Percentiles rank a stretch among this genome's conserved stretches.
Evolutionary conservation across 2,888 invertebrate genomes (phyloP).

Genomic region (Helobdella robusta): DNA sequence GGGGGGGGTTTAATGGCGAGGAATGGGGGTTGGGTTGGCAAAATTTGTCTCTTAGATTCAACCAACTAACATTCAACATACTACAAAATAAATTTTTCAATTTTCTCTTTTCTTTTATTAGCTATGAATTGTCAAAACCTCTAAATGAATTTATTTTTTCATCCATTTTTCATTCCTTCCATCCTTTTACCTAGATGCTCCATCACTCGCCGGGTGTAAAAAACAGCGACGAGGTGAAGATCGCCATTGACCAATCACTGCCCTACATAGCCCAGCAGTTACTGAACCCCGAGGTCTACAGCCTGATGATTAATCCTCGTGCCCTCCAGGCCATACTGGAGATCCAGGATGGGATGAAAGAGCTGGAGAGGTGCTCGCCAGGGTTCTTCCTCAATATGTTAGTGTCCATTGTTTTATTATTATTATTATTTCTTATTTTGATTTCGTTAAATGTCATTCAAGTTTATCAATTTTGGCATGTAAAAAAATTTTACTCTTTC

Average conservation of each 20-base stretch:
- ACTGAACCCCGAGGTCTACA: conserved; percentile 76
- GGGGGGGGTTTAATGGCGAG: not conserved
- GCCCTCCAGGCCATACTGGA: conserved; percentile 84
- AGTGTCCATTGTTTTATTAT: conserved; percentile 10
- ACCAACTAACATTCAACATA: too few relatives aligned
- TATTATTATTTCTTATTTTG: too few relatives aligned
- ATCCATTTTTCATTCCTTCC: not conserved
- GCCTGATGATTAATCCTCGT: conserved; percentile 81
- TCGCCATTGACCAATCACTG: not conserved
- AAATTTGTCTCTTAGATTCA: not conserved
- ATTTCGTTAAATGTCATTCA: too few relatives aligned
- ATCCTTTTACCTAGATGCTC: not conserved
- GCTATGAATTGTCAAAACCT: too few relatives aligned
- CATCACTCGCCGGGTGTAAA: conserved; percentile 10
- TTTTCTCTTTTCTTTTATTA: too few relatives aligned
- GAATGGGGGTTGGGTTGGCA: not conserved
- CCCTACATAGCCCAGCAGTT: conserved; percentile 51
- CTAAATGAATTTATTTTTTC: too few relatives aligned
- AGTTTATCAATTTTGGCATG: too few relatives aligned
- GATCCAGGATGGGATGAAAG: conserved; percentile 86
- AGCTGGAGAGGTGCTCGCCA: conserved; percentile 76
- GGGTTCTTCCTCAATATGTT: conserved; percentile 25
- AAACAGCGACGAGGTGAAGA: not conserved
- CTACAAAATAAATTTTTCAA: too few relatives aligned
- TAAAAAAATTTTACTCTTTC: too few relatives aligned